Conservation (phyloP, 2,113 vertebrate genomes). For the Emydura subglobosa region DNA sequence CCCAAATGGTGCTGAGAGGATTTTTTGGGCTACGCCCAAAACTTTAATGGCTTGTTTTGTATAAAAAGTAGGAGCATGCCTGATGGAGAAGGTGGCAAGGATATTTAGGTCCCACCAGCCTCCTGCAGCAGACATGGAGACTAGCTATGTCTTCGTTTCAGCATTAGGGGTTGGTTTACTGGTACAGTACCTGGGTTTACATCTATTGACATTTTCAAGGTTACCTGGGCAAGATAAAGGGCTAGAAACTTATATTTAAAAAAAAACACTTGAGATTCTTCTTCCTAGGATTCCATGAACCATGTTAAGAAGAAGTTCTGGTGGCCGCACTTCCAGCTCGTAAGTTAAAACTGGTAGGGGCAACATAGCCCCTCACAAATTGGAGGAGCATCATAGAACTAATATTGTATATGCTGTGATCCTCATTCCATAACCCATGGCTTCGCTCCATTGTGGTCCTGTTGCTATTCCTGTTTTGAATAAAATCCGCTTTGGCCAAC, state of each 20-base stretch:
- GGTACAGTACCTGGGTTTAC: background rate
- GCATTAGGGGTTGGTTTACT: background rate
- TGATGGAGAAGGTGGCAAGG: background rate
- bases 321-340: background rate
- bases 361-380: background rate
- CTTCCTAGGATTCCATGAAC: background rate
- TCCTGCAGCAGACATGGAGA: background rate
- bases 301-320: background rate
- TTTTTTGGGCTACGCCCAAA: background rate
- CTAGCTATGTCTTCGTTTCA: background rate
- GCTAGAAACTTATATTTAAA: background rate
- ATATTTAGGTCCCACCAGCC: background rate
- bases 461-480: background rate
- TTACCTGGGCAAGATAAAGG: background rate
- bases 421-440: background rate
- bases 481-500: background rate
- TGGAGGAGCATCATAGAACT: background rate
- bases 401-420: background rate
- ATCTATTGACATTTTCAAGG: background rate
- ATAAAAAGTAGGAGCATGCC: background rate
- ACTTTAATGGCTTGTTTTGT: background rate
- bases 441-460: background rate
- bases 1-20: background rate
- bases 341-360: background rate
- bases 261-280: background rate